A percentile compares a stretch with the other conserved stretches of the same genome.
phyloP scores from a whole-genome alignment of 2,888 invertebrate genomes.

The Xanthorhoe spadicearia region DNA sequence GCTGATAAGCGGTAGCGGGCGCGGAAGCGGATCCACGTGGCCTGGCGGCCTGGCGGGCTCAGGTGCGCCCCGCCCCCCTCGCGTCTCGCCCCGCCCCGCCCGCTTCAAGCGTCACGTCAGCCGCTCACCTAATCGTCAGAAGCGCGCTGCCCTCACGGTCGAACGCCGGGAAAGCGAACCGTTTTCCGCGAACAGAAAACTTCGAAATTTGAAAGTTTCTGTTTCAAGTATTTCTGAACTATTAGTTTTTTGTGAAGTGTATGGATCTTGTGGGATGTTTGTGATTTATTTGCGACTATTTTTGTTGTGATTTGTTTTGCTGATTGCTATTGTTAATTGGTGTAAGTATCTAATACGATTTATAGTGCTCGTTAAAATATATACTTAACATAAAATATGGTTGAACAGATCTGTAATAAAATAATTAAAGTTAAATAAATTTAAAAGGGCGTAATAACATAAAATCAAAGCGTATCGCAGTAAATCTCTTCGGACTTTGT shows the following conservation, averaged over 20 bases:
- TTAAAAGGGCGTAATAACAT: conserved; percentile 61
- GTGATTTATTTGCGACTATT: conserved; percentile 66
- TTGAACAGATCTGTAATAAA: conserved; percentile 15
- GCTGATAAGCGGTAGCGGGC: conserved; percentile 60
- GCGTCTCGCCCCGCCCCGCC: conserved; percentile 60
- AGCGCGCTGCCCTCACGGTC: conserved; percentile 81
- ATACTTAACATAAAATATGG: conserved; percentile 3
- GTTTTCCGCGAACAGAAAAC: conserved; percentile 80
- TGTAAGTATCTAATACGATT: conserved; percentile 65
- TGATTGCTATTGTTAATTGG: conserved; percentile 59
- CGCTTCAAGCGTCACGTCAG: conserved; percentile 66
- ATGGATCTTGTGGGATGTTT: conserved; percentile 74
- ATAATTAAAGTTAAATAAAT: conserved; percentile 46
- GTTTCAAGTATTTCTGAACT: conserved; percentile 31
- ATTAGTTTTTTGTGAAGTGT: conserved; percentile 44
- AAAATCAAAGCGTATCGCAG: conserved; percentile 77
- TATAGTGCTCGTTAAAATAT: conserved; percentile 4
- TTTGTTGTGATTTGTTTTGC: conserved; percentile 63
- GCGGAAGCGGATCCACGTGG: conserved; percentile 67
- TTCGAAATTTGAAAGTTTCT: conserved; percentile 61
- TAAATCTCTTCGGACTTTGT: conserved; percentile 74
- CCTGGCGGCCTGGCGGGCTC: conserved; percentile 59
- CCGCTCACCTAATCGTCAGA: conserved; percentile 75
- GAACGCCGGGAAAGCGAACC: conserved; percentile 82
- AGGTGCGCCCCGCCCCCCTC: conserved; percentile 80